Evolutionary conservation across 1,140 invertebrate genomes (phyloP), one percentile per base, ranked within the genome.

Genomic region (Drosophila virilis): DNA sequence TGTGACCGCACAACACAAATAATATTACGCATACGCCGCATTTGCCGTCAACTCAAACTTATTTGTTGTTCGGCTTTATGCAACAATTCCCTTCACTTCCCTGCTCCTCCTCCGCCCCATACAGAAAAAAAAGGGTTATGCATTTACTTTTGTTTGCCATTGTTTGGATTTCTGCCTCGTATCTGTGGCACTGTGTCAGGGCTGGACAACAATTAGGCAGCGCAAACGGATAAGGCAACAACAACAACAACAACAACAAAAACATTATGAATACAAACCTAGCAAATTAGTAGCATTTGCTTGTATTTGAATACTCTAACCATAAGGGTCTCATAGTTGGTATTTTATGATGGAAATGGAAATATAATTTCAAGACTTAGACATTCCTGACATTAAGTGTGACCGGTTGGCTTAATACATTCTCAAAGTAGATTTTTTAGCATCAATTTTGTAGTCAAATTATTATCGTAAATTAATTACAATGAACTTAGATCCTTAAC

Each of bases 21-120:
- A 89, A 88, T 80, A 88, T 90, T 89, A 89, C 84, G 84, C 84
- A 88, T 89, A 88, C 84, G 84, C 77, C 80, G 60, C 66, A 60
- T 78, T 64, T 62, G 77, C 55, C 50, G 17, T 58, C 69, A 61
- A 68, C 64, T 66, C 70, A 58, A 88, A 55, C 76, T 74, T 68
- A 83, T 88, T 88, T 88, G 76, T 66, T 78, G 48, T 59, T 43
- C 38, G 62, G 45, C 58, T 58, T 76, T 61, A 54, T 35, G 43
- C 33, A 35, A 35, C 15, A 15, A 52, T 2, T 9, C 35, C 51
- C 32, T 15, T 8, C 50, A 9, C n/a, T 7, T 8, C 37, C 4
- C 15, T 1, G 12, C 2, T 3, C 15, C 17, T 28, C 13, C 42
- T 0, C 4, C 42, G 5, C n/a, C 13, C 42, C 15, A 45, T 2